A percentile compares a stretch with the other conserved stretches of the same genome.
Conservation (phyloP, 53 echinoderm and acorn worm species). For the Hippasteria phrygiana region DNA sequence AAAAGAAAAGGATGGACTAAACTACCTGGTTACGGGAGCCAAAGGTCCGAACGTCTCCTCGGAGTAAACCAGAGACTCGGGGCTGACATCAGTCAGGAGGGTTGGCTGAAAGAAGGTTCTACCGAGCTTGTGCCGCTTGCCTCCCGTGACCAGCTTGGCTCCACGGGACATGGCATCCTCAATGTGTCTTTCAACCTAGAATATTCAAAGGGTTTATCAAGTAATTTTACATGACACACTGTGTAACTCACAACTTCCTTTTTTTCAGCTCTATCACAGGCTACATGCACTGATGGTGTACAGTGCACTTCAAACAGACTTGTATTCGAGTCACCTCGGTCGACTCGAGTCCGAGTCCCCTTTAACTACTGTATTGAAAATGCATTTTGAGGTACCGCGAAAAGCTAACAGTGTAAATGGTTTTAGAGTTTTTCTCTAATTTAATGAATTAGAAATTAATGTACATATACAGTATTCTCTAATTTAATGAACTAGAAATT, state of each 20-base stretch:
- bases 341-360: too few relatives aligned
- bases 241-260: constrained; percentile 64
- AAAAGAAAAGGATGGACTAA: too few relatives aligned
- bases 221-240: neutral
- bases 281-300: too few relatives aligned
- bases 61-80: constrained; percentile 69
- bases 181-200: constrained; percentile 87
- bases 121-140: constrained; percentile 82
- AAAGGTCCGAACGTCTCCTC: constrained; percentile 97
- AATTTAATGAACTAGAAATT: too few relatives aligned
- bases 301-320: too few relatives aligned
- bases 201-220: neutral
- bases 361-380: too few relatives aligned
- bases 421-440: too few relatives aligned
- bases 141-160: constrained; percentile 81
- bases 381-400: too few relatives aligned
- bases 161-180: constrained; percentile 84
- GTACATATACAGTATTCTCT: too few relatives aligned
- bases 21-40: constrained; percentile 90
- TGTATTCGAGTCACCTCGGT: too few relatives aligned
- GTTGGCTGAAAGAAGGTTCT: constrained; percentile 90
- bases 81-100: constrained; percentile 77
- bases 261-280: constrained; percentile 80
- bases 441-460: too few relatives aligned
- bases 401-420: too few relatives aligned